A percentile compares a stretch with the other conserved stretches of the same genome.
phyloP scores from a whole-genome alignment of 2,797 vertebrate species.

The Mus spretus region DNA sequence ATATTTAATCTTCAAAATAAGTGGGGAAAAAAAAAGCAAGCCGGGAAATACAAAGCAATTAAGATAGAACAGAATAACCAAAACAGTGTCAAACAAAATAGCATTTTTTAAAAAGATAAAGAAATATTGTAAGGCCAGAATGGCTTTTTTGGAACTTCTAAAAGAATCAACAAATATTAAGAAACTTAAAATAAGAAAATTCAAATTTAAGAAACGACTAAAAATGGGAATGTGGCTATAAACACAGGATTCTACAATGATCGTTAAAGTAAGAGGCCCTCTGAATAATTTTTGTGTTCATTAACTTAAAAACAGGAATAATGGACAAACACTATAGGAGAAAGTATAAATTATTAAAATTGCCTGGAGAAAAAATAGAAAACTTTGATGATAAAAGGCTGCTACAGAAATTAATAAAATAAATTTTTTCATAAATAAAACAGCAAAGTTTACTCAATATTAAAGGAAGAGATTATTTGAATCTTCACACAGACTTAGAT shows the following conservation, averaged over 20 bases:
- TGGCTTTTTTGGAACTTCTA: background rate
- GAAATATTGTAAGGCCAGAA: background rate
- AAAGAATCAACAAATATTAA: conserved; percentile 42
- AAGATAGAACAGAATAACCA: background rate
- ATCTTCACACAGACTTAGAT: background rate
- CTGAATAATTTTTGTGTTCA: conserved; percentile 9
- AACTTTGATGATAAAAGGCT: background rate
- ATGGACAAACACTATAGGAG: background rate
- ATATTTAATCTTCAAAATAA: background rate
- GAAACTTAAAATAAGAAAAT: conserved; percentile 36
- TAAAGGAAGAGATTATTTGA: background rate
- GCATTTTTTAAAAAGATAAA: conserved; percentile 5
- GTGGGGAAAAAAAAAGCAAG: background rate
- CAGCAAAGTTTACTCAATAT: background rate
- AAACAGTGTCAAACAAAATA: conserved; percentile 52
- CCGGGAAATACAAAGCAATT: conserved; percentile 20
- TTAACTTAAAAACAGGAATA: conserved; percentile 19
- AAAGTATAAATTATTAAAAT: conserved; percentile 55
- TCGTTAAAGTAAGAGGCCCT: background rate
- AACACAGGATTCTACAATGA: background rate
- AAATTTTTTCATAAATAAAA: conserved; percentile 38
- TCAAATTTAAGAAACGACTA: conserved; percentile 39
- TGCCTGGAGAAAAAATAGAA: conserved; percentile 16
- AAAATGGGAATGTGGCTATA: background rate
- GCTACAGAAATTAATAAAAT: background rate